phyloP scores from a whole-genome alignment of 2,797 vertebrate species.

The Eutrigla gurnardus region DNA sequence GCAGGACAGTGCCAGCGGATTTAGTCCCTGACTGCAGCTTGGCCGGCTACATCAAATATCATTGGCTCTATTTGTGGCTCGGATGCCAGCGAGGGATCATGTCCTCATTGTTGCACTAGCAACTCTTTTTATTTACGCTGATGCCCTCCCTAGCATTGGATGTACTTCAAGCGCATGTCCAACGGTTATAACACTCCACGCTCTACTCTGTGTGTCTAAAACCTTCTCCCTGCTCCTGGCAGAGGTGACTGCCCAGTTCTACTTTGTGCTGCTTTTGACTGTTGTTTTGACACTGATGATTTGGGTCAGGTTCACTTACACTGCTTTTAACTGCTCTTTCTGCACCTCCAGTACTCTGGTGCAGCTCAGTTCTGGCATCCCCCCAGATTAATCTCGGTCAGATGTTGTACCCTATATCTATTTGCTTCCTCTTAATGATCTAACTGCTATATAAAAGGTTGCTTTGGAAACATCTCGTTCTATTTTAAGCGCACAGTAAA shows the following conservation, averaged over 20 bases:
- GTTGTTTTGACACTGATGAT: slow-evolving; percentile 23
- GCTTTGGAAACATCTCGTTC: background rate
- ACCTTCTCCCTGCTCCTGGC: slow-evolving; percentile 11
- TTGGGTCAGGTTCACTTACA: slow-evolving; percentile 15
- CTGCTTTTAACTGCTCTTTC: slow-evolving; percentile 16
- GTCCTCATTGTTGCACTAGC: slow-evolving; percentile 13
- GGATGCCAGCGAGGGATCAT: slow-evolving; percentile 24
- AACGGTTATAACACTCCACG: background rate
- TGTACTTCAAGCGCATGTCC: slow-evolving; percentile 23
- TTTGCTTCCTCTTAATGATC: background rate
- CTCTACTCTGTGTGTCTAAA: slow-evolving; percentile 2
- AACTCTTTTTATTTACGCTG: background rate
- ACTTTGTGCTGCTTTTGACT: slow-evolving; percentile 13
- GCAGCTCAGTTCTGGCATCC: slow-evolving; percentile 13
- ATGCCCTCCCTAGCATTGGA: background rate
- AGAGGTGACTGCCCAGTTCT: slow-evolving; percentile 9
- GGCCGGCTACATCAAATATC: slow-evolving; percentile 5
- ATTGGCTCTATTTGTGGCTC: slow-evolving; percentile 4
- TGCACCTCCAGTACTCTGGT: background rate
- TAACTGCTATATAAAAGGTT: slow-evolving; percentile 2
- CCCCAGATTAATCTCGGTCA: slow-evolving; percentile 1
- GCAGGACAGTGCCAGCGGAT: background rate
- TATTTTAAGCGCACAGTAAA: background rate
- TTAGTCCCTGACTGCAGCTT: slow-evolving; percentile 8
- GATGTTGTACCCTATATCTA: background rate